A percentile compares a stretch with the other conserved stretches of the same genome.
phyloP scores from a whole-genome alignment of 2,888 invertebrate species.

The Diaperis boleti region DNA sequence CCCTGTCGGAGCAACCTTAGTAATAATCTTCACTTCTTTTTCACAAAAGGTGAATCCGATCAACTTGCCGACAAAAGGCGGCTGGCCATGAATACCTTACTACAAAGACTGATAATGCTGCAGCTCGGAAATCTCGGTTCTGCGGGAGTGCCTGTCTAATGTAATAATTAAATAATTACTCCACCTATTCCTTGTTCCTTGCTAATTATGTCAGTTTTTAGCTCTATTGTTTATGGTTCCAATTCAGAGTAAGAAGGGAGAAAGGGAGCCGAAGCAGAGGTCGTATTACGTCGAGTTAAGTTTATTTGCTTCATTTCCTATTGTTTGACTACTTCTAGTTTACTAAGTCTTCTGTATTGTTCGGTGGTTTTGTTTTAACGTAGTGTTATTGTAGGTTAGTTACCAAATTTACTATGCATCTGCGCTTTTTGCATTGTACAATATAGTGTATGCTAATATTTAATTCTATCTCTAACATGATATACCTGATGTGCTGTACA shows the following conservation, averaged over 20 bases:
- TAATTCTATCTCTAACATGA: background rate
- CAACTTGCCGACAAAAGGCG: conserved; percentile 33
- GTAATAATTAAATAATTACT: conserved; percentile 64
- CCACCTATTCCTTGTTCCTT: conserved; percentile 62
- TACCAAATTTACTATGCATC: conserved; percentile 5
- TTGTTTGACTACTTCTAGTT: conserved; percentile 52
- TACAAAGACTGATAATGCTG: conserved; percentile 32
- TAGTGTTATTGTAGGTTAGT: conserved; percentile 26
- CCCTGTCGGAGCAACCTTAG: conserved; percentile 14
- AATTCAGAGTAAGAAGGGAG: conserved; percentile 40
- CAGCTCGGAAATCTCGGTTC: conserved; percentile 30
- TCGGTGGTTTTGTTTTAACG: conserved; percentile 42
- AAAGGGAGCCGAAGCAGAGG: conserved; percentile 34
- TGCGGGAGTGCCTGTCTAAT: conserved; percentile 43
- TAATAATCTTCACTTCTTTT: conserved; percentile 28
- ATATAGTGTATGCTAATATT: background rate
- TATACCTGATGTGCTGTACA: background rate
- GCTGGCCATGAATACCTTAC: conserved; percentile 21
- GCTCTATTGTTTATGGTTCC: conserved; percentile 50
- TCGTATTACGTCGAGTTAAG: conserved; percentile 41
- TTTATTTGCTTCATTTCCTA: conserved; percentile 51
- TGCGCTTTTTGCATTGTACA: background rate
- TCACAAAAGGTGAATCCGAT: conserved; percentile 35
- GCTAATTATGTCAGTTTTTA: conserved; percentile 53
- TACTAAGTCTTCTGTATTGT: conserved; percentile 49